Evolutionary conservation across 2,888 invertebrate genomes (phyloP).

Genomic region (Zygogramma bicolorata): DNA sequence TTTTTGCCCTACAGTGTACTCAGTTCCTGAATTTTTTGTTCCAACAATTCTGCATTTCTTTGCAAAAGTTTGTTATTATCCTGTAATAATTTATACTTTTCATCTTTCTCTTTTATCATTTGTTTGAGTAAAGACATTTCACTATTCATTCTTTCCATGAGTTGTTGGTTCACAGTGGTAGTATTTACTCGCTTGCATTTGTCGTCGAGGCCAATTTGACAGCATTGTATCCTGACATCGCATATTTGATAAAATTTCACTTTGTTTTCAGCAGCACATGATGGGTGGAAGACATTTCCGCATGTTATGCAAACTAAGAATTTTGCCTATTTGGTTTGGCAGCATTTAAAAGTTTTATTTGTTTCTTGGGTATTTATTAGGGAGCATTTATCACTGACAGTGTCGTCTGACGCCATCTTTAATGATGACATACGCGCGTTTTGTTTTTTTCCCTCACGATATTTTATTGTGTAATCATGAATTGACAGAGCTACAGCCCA

Average conservation of each 20-base stretch:
- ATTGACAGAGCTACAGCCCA: too few species aligned
- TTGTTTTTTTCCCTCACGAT: too few species aligned
- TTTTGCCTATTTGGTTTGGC: too few species aligned
- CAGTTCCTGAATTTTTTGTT: background rate
- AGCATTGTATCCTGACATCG: background rate
- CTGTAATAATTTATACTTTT: background rate
- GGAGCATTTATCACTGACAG: too few species aligned
- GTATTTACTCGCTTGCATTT: background rate
- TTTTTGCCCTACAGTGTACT: background rate
- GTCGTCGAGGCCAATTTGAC: background rate
- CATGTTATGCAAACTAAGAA: too few species aligned
- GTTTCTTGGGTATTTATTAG: too few species aligned
- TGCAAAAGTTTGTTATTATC: background rate
- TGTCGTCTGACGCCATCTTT: too few species aligned
- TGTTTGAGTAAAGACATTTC: background rate
- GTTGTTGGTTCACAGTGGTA: background rate
- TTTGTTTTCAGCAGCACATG: background rate
- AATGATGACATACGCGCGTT: too few species aligned
- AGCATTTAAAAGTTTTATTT: too few species aligned
- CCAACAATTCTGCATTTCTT: background rate
- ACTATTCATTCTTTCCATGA: background rate
- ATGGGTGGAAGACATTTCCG: background rate
- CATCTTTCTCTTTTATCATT: background rate
- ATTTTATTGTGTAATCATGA: too few species aligned
- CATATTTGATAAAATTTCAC: background rate